phyloP scores from a whole-genome alignment of 1,140 invertebrate species.

The Leguminivora glycinivorella region DNA sequence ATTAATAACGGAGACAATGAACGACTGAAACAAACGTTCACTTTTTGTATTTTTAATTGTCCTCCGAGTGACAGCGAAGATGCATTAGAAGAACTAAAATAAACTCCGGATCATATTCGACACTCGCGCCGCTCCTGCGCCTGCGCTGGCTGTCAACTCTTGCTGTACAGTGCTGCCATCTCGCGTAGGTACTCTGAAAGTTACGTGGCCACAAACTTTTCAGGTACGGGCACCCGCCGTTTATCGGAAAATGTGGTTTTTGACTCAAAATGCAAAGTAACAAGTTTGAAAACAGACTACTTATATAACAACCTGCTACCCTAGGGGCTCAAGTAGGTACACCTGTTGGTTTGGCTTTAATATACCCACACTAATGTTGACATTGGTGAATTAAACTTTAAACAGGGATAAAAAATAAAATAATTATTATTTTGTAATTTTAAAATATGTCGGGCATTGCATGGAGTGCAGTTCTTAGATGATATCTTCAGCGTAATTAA shows the following conservation, averaged over 20 bases:
- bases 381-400: conserved; percentile 30
- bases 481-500: conserved; percentile 77
- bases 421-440: conserved; percentile 76
- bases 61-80: conserved; percentile 70
- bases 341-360: too few relatives aligned
- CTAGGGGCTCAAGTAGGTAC: too few relatives aligned
- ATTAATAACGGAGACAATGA: conserved; percentile 79
- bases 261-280: conserved; percentile 1
- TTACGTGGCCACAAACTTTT: neutral
- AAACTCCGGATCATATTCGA: conserved; percentile 75
- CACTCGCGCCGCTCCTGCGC: conserved; percentile 45
- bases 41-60: conserved; percentile 79
- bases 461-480: conserved; percentile 71
- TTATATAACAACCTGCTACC: too few relatives aligned
- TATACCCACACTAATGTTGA: too few relatives aligned
- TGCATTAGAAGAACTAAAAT: conserved; percentile 76
- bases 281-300: too few relatives aligned
- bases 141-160: conserved; percentile 8
- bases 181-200: neutral
- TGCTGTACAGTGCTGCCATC: neutral
- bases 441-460: conserved; percentile 65
- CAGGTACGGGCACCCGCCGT: too few relatives aligned
- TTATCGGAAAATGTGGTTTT: neutral
- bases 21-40: conserved; percentile 75
- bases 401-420: conserved; percentile 58